Percentiles rank a stretch among this genome's conserved stretches.
Conservation (phyloP, 2,113 vertebrate species). For the Campylomormyrus tamandua region DNA sequence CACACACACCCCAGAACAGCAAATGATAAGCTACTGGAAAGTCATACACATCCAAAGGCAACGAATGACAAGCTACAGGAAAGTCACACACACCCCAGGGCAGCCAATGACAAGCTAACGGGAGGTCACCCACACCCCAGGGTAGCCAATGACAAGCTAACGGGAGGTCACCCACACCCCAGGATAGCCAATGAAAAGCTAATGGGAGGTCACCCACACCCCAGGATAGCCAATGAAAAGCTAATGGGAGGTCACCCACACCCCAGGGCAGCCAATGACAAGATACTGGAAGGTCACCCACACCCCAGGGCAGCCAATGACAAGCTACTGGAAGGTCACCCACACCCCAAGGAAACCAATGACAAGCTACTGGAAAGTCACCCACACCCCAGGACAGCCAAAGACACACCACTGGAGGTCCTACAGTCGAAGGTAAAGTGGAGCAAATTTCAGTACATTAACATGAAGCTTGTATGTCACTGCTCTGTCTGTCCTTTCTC, state of each 20-base stretch:
- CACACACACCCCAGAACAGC: neutral
- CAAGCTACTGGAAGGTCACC: neutral
- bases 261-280: neutral
- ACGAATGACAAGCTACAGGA: conserved; percentile 73
- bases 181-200: neutral
- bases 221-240: neutral
- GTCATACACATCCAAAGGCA: neutral
- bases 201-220: neutral
- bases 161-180: neutral
- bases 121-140: neutral
- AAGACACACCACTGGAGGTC: conserved; percentile 47
- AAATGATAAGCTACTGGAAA: conserved; percentile 70
- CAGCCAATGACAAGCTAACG: neutral
- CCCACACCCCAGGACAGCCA: neutral
- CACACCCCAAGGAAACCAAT: neutral
- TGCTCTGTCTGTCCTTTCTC: neutral
- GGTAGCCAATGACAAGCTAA: neutral
- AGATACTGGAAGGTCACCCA: neutral
- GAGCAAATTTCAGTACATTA: conserved; percentile 85
- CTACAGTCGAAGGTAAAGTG: conserved; percentile 85
- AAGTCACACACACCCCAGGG: conserved; percentile 21
- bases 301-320: neutral
- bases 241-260: neutral
- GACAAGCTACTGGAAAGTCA: neutral
- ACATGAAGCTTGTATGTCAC: conserved; percentile 55